Evolutionary conservation across 1,140 invertebrate species (phyloP).

Genomic region (Bradysia coprophila): DNA sequence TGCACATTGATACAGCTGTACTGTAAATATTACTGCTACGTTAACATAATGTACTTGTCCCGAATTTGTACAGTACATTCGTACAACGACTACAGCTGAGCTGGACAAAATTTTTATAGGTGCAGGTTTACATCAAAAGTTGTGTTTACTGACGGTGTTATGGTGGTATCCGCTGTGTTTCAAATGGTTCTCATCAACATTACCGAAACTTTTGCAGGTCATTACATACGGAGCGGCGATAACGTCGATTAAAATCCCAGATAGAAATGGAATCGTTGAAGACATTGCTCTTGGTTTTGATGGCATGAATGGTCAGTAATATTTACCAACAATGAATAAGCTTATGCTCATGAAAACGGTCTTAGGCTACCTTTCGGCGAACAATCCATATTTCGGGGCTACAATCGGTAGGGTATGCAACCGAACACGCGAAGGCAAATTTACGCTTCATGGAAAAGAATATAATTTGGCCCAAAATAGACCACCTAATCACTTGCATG

Average conservation of each 20-base stretch:
- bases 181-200: too few relatives aligned
- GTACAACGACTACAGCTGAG: too few relatives aligned
- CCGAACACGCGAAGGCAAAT: slow-evolving; percentile 50
- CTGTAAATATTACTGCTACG: too few relatives aligned
- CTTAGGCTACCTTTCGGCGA: slow-evolving; percentile 34
- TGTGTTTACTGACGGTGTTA: too few relatives aligned
- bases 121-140: too few relatives aligned
- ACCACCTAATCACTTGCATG: slow-evolving; percentile 59
- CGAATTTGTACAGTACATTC: too few relatives aligned
- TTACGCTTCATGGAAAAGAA: slow-evolving; percentile 42
- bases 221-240: slow-evolving; percentile 65
- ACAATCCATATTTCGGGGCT: slow-evolving; percentile 69
- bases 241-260: slow-evolving; percentile 51
- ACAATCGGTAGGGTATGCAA: slow-evolving; percentile 80
- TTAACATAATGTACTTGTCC: too few relatives aligned
- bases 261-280: slow-evolving; percentile 39
- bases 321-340: too few relatives aligned
- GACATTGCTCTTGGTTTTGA: slow-evolving; percentile 68
- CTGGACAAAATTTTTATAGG: too few relatives aligned
- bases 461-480: slow-evolving; percentile 58
- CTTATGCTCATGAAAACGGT: background rate
- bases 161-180: too few relatives aligned
- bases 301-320: slow-evolving; percentile 34
- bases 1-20: too few relatives aligned
- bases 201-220: too few relatives aligned